Conservation (phyloP, 2,797 vertebrate species). For the Graptemys geographica region DNA sequence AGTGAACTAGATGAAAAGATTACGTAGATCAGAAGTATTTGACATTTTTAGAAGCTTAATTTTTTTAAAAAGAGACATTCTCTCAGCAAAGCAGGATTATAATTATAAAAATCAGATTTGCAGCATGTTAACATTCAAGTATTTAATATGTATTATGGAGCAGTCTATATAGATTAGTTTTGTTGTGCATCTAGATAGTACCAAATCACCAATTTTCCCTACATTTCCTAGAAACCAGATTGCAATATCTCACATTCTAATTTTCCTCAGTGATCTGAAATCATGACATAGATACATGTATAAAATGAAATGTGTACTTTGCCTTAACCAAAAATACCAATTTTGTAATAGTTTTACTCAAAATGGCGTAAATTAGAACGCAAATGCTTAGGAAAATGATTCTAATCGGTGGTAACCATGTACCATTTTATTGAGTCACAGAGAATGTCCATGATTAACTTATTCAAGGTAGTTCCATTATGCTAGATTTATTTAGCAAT, state of each 20-base stretch:
- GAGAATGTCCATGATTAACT: slow-evolving; percentile 41
- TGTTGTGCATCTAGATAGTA: not conserved
- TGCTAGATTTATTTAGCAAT: not conserved
- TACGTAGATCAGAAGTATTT: accelerated
- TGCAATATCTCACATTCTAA: not conserved
- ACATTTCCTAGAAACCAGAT: slow-evolving; percentile 44
- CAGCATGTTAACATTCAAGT: slow-evolving; percentile 64
- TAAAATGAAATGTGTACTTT: slow-evolving; percentile 49
- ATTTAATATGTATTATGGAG: slow-evolving; percentile 64
- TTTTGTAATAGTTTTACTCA: not conserved
- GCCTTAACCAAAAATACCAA: slow-evolving; percentile 53
- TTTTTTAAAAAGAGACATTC: slow-evolving; percentile 27
- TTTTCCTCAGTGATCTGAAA: slow-evolving; percentile 38
- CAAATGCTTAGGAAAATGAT: not conserved
- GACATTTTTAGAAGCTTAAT: slow-evolving; percentile 17
- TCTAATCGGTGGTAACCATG: not conserved
- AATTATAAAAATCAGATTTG: slow-evolving; percentile 66
- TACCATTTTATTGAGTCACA: slow-evolving; percentile 22
- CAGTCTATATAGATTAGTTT: slow-evolving; percentile 42
- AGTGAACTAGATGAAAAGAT: slow-evolving; percentile 33
- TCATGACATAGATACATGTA: slow-evolving; percentile 56
- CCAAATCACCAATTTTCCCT: slow-evolving; percentile 21
- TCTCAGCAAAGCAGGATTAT: slow-evolving; percentile 66
- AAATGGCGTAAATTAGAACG: not conserved
- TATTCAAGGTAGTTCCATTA: not conserved